phyloP scores from a whole-genome alignment of 2,797 vertebrate genomes.

The Todus mexicanus region DNA sequence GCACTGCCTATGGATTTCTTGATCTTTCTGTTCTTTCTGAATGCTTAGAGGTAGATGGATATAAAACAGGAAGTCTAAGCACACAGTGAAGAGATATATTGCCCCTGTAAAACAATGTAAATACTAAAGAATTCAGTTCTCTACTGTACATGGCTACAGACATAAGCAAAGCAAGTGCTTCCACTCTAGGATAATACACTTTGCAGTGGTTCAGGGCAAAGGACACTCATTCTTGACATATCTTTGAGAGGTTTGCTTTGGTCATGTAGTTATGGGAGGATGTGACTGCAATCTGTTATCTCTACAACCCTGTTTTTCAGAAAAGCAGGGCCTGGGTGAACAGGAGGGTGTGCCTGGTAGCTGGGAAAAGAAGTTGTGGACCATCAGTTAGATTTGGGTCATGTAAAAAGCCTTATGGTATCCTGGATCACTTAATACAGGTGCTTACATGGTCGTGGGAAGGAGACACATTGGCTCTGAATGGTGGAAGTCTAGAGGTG shows the following conservation, averaged over 20 bases:
- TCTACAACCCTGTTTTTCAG: background rate
- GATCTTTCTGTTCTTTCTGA: no score
- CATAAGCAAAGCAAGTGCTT: background rate
- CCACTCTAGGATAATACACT: background rate
- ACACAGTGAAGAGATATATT: background rate
- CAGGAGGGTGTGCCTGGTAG: background rate
- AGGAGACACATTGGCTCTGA: background rate
- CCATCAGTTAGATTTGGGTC: background rate
- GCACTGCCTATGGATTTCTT: no score
- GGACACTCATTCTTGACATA: background rate
- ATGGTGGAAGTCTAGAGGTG: background rate
- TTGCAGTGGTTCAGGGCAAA: background rate
- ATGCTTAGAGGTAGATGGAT: background rate
- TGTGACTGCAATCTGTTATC: background rate
- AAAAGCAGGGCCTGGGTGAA: background rate
- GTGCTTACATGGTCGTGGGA: background rate
- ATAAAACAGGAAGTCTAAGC: background rate
- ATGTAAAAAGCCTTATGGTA: background rate
- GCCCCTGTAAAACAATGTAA: background rate
- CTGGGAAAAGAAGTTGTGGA: background rate
- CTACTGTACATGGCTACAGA: accelerated
- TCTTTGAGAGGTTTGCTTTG: background rate
- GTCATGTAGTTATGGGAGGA: background rate
- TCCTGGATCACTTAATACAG: background rate
- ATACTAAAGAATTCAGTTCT: background rate